Evolutionary conservation across 2,888 invertebrate genomes (phyloP).

Genomic region (Tipula confusa): DNA sequence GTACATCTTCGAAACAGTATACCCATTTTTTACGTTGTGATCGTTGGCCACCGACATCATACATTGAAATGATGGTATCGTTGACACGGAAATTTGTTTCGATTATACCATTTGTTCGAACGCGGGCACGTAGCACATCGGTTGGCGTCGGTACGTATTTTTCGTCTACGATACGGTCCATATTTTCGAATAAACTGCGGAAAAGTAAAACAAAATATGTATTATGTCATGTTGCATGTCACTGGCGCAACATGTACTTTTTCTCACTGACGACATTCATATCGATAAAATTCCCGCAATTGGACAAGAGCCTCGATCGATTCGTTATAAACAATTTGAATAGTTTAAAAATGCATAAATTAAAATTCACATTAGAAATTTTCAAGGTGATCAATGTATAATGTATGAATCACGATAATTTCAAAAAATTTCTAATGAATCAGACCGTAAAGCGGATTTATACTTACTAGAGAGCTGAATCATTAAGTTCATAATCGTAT

Average conservation of each 20-base stretch:
- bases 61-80: constrained; percentile 58
- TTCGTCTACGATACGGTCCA: constrained; percentile 60
- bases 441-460: not conserved
- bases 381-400: constrained; percentile 28
- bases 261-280: not conserved
- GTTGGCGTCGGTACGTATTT: constrained; percentile 61
- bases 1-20: constrained; percentile 63
- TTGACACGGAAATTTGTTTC: constrained; percentile 62
- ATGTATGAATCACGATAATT: not conserved
- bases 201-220: not conserved
- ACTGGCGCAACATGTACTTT: not conserved
- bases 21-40: constrained; percentile 64
- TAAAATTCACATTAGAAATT: not conserved
- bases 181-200: constrained; percentile 65
- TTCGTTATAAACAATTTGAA: not conserved
- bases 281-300: no score
- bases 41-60: constrained; percentile 63
- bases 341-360: not conserved
- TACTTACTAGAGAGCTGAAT: constrained; percentile 62
- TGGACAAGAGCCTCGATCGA: not conserved
- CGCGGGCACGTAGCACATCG: constrained; percentile 59
- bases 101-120: constrained; percentile 62
- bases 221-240: not conserved
- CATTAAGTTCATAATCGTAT: constrained; percentile 63
- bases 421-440: constrained; percentile 9